Evolutionary conservation across 2,888 invertebrate species (phyloP).

Genomic region (Drosophila subquinaria): DNA sequence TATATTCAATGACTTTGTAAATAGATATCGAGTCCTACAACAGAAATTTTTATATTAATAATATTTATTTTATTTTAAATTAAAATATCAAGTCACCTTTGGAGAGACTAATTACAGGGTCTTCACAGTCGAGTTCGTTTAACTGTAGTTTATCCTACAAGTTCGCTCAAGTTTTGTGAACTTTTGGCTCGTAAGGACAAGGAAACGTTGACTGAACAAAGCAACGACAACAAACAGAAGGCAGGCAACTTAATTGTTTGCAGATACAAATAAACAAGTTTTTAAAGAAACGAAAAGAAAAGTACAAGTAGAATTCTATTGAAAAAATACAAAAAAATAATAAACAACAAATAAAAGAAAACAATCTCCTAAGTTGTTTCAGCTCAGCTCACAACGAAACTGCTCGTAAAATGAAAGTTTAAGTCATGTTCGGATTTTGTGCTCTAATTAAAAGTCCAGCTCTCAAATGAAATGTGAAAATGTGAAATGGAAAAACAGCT

Average conservation of each 20-base stretch:
- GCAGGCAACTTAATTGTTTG: slow-evolving; percentile 75
- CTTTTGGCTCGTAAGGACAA: slow-evolving; percentile 52
- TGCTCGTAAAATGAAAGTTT: slow-evolving; percentile 51
- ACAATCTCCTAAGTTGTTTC: slow-evolving; percentile 25
- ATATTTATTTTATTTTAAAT: no score
- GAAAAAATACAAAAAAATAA: slow-evolving; percentile 24
- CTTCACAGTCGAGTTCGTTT: not conserved
- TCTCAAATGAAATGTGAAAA: not conserved
- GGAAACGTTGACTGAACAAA: slow-evolving; percentile 38
- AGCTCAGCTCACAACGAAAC: slow-evolving; percentile 7
- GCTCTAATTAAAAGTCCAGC: slow-evolving; percentile 44
- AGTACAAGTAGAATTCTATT: slow-evolving; percentile 17
- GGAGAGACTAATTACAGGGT: not conserved
- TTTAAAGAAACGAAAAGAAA: slow-evolving; percentile 18
- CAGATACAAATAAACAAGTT: slow-evolving; percentile 78
- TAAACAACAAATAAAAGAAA: slow-evolving; percentile 29
- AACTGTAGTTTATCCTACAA: not conserved
- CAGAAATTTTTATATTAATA: no score
- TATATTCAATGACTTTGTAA: no score
- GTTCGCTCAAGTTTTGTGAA: slow-evolving; percentile 57
- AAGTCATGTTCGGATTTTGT: slow-evolving; percentile 24
- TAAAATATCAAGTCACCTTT: not conserved
- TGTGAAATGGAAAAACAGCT: not conserved
- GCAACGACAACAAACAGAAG: slow-evolving; percentile 28
- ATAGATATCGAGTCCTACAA: no score